Base-by-base conservation (phyloP, 2,888 invertebrate species). In the Hartigia nigra region DNA sequence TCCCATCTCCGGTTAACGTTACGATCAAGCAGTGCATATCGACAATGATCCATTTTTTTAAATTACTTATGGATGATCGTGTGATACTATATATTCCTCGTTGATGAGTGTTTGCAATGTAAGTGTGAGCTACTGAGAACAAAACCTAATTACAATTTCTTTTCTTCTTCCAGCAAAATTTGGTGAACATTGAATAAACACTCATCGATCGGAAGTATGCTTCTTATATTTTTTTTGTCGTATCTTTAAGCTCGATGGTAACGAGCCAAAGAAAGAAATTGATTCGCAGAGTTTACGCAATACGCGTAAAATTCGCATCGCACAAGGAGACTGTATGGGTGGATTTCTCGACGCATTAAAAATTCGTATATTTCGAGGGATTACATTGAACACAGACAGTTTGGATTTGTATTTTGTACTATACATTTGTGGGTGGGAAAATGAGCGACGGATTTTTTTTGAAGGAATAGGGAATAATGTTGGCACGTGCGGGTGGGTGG, bases 361-460 rank as follows among this genome's bases (percentile, higher is more conserved):
- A 76, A 76, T 76, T 76, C 34, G 31, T 35, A 70, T 39, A 31
- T 76, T 31, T 76, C 23, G n/a, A 69, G 76, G 80, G 76, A 81
- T 80, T 81, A 81, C 79, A 80, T 79, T 76, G 80, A 83, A 83
- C 81, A 83, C 83, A 81, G 81, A 82, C 82, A 82, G 81, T 79
- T 83, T 83, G 75, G 77, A 79, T 81, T 83, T 80, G 81, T 76
- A 79, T 77, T 82, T 83, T 81, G 80, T 84, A 80, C 83, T 83
- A 81, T 81, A 83, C 80, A 82, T 80, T 82, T 79, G 82, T 81
- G 77, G 78, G 36, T 31, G 75, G 75, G 75, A 31, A 32, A 72
- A 32, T 31, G 72, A 34, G 78, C 77, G 55, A 55, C 55, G 23
- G 55, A 9, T 55, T 55, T 23, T 55, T 23, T 9, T 55, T 23